Evolutionary conservation across 2,797 vertebrate genomes (phyloP).

Genomic region (Hoplostethus atlanticus): DNA sequence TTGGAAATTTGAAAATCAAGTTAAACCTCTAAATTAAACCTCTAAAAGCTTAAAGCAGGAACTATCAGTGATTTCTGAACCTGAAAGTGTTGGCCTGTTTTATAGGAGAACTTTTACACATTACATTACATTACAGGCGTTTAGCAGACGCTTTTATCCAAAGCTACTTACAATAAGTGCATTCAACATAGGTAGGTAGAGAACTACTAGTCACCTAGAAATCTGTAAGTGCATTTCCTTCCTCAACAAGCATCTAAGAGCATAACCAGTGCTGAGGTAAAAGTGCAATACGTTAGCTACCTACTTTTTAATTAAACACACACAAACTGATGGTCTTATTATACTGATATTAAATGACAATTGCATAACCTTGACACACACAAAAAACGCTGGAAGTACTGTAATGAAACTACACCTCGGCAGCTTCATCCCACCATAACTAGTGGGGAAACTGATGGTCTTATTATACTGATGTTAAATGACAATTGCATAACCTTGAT

Average conservation of each 20-base stretch:
- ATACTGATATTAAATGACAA: conserved; percentile 79
- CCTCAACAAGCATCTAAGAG: too few species aligned
- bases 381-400: conserved; percentile 36
- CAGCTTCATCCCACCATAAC: conserved; percentile 75
- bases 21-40: conserved; percentile 2
- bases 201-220: too few species aligned
- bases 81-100: conserved; percentile 57
- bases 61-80: conserved; percentile 27
- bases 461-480: conserved; percentile 80
- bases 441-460: conserved; percentile 58
- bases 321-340: conserved; percentile 68
- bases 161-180: too few species aligned
- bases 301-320: too few species aligned
- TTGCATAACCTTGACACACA: conserved; percentile 67
- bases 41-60: conserved; percentile 21
- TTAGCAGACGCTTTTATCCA: too few species aligned
- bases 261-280: too few species aligned
- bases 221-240: too few species aligned
- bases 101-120: conserved; percentile 54
- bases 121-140: too few species aligned
- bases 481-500: conserved; percentile 76
- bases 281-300: too few species aligned
- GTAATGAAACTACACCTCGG: conserved; percentile 72
- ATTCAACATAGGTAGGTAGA: too few species aligned
- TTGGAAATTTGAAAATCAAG: conserved; percentile 17